phyloP scores from a whole-genome alignment of 2,888 invertebrate species.

The Tachina lurida region DNA sequence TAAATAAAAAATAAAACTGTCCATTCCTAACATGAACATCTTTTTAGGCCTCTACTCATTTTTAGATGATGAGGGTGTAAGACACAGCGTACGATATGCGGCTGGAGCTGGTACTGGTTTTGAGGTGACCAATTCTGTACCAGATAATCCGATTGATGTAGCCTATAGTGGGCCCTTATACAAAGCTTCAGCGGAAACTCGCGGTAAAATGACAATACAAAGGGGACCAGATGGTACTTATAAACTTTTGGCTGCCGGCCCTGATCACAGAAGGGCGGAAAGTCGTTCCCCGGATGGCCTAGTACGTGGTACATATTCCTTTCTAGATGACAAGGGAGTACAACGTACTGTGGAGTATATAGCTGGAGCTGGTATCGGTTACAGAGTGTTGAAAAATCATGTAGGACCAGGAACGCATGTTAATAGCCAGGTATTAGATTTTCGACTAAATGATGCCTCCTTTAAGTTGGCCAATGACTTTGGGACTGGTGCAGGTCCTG shows the following conservation, averaged over 20 bases:
- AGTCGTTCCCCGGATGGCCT: constrained; percentile 88
- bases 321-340: constrained; percentile 90
- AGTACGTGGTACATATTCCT: constrained; percentile 90
- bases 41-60: constrained; percentile 87
- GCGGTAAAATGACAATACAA: constrained; percentile 89
- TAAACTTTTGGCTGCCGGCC: constrained; percentile 89
- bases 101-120: constrained; percentile 90
- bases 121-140: constrained; percentile 89
- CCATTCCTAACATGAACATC: neutral
- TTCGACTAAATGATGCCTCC: constrained; percentile 81
- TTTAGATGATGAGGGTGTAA: constrained; percentile 89
- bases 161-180: constrained; percentile 87
- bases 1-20: neutral
- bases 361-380: constrained; percentile 90
- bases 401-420: constrained; percentile 85
- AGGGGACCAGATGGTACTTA: constrained; percentile 89
- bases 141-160: constrained; percentile 85
- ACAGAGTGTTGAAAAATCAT: constrained; percentile 88
- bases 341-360: constrained; percentile 90
- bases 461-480: constrained; percentile 80
- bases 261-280: constrained; percentile 90
- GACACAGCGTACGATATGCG: constrained; percentile 89
- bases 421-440: constrained; percentile 84
- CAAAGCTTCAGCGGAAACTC: constrained; percentile 86
- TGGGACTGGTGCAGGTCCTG: constrained; percentile 77